Evolutionary conservation across 2,797 vertebrate species (phyloP), one percentile per base, ranked within the genome.

Genomic region (Typhlichthys eigenmanni): DNA sequence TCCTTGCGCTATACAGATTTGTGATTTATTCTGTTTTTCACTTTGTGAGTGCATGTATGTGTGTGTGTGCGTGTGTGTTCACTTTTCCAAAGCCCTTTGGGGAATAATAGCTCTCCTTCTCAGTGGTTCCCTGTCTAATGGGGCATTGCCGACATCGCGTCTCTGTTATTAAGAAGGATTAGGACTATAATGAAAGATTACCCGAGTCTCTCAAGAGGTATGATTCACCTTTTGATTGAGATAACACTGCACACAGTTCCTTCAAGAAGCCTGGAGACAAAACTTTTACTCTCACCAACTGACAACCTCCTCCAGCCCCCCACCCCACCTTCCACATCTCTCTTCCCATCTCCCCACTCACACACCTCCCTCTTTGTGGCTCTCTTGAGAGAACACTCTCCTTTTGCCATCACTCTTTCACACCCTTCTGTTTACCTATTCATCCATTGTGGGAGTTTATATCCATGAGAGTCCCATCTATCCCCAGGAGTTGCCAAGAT

Each of bases 81-180:
- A 72, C 76, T 58, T 84, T 80, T 86, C 81, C 71, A 68, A 64
- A 34, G 79, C 81, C 76, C 83, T 17, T 67, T 68, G 69, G 87
- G 85, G 86, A 87, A 81, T 87, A 83, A 90, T 87, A 87, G 71
- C 76, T 68, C 78, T 71, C 71, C 63, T 79, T 84, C 84, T 82
- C 88, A n/a, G 76, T 78, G 75, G 69, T 77, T 80, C 79, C 77
- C 76, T 72, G 84, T 85, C 84, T 93, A 92, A 92, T 91, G 88
- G 89, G 87, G 85, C 88, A 85, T 85, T 77, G 85, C 87, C 84
- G 81, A 89, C 88, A 87, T 80, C 47, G 79, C 85, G 60, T 81
- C 89, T 85, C 84, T 87, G 88, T 91, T 92, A 92, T 93, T 92
- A 91, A 89, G 87, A 89, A 82, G 91, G 86, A 93, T 93, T 91